Base-by-base conservation (phyloP, 2,113 vertebrate genomes). In the Tragelaphus buxtoni region DNA sequence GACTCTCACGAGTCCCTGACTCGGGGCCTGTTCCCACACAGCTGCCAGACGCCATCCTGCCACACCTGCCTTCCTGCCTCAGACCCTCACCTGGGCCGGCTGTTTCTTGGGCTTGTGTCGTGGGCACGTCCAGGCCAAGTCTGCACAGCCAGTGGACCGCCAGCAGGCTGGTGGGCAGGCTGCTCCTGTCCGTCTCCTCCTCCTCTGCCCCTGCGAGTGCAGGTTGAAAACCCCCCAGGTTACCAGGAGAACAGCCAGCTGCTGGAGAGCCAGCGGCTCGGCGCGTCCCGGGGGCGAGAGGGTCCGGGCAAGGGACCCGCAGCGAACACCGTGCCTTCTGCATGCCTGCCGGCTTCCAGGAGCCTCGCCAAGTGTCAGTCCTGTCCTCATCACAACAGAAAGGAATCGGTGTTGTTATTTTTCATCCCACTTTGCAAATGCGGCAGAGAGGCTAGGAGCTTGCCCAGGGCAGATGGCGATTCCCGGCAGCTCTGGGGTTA, bases 11-110 rank as follows among this genome's bases (percentile, higher is more conserved):
- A 61, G 55, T 17, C 53, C 28, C 56, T 7, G 16, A 11, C 42
- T 55, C 2, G 0, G 55, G 26, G 1, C 24, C 51, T 14, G 5
- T 8, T 28, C 49, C 39, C 24, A 4, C 8, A 2, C 2, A 1
- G 79, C 60, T 39, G 16, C 6, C 6, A 39, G 51, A 3, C 32
- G 30, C 28, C 4, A 1, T 7, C 69, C 3, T 10, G 28, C 42
- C 1, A 1, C 22, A 4, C 24, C 9, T 26, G 24, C 35, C 72
- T 17, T 55, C 28, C n/a, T 39, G 20, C 82, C 47, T 20, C 60
- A 3, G 35, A 17, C 5, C 18, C 24, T 24, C 14, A 0, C 4
- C 49, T 7, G 26, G 39, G 13, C 20, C 51, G 51, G 65, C 35
- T 22, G 61, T n/a, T 56, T 47, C 26, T 24, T 30, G 6, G 58